Conservation (phyloP, 2,113 vertebrate genomes). For the Ophiodon elongatus region DNA sequence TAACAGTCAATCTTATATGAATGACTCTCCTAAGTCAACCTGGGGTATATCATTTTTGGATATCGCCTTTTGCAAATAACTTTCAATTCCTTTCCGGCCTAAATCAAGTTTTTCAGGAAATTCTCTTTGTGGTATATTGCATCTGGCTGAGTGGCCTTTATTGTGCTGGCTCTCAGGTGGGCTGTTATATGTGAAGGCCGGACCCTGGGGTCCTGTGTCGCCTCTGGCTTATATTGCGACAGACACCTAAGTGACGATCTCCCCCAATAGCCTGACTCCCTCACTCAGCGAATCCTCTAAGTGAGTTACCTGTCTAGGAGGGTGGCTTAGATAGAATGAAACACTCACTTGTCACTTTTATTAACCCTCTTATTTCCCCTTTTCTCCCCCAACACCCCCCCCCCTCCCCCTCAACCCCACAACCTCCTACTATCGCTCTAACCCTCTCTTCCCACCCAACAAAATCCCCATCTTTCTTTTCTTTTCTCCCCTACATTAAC, state of each 20-base stretch:
- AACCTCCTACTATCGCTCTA: slow-evolving; percentile 46
- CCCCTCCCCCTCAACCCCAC: slow-evolving; percentile 32
- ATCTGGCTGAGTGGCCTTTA: slow-evolving; percentile 77
- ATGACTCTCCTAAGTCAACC: slow-evolving; percentile 77
- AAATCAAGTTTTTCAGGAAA: slow-evolving; percentile 80
- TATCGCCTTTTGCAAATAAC: slow-evolving; percentile 81
- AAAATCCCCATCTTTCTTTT: slow-evolving; percentile 64
- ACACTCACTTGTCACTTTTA: slow-evolving; percentile 83
- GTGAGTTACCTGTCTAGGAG: slow-evolving; percentile 81
- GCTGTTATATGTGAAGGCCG: slow-evolving; percentile 74
- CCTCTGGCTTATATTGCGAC: slow-evolving; percentile 81
- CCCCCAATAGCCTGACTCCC: slow-evolving; percentile 73
- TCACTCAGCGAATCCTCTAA: slow-evolving; percentile 81
- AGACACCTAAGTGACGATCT: slow-evolving; percentile 77
- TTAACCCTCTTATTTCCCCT: slow-evolving; percentile 79
- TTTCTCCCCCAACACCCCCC: slow-evolving; percentile 3
- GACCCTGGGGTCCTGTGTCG: slow-evolving; percentile 76
- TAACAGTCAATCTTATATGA: slow-evolving; percentile 78
- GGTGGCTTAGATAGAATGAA: slow-evolving; percentile 83
- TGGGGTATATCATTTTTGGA: slow-evolving; percentile 78
- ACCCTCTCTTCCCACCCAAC: slow-evolving; percentile 51
- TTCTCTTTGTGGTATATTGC: slow-evolving; percentile 78
- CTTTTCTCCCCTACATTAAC: slow-evolving; percentile 76
- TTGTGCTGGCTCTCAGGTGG: slow-evolving; percentile 78
- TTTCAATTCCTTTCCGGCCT: slow-evolving; percentile 77